Evolutionary conservation across 2,888 invertebrate genomes (phyloP).

Genomic region (Drepana falcataria): DNA sequence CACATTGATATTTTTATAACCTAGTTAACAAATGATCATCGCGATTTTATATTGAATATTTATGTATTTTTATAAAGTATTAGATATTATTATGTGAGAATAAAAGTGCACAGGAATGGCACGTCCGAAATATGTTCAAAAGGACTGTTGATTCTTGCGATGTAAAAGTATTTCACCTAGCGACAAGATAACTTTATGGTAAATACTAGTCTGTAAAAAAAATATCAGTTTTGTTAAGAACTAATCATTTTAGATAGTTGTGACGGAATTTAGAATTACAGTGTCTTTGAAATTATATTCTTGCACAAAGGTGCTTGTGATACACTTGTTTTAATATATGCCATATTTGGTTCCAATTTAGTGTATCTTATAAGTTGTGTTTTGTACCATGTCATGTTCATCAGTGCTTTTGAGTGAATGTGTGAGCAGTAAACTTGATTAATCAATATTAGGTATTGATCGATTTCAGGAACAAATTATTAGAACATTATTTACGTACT

Average conservation of each 20-base stretch:
- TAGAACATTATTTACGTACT: neutral
- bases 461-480: neutral
- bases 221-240: neutral
- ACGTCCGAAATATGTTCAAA: slow-evolving; percentile 57
- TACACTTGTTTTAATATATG: slow-evolving; percentile 46
- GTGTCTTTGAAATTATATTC: neutral
- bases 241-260: too few relatives aligned
- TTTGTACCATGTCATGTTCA: neutral
- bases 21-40: slow-evolving; percentile 3
- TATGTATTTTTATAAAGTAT: neutral
- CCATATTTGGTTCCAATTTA: slow-evolving; percentile 16
- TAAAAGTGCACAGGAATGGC: slow-evolving; percentile 14
- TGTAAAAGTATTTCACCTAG: slow-evolving; percentile 3
- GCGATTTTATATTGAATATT: neutral
- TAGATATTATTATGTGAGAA: neutral
- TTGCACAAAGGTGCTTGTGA: slow-evolving; percentile 30
- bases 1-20: slow-evolving; percentile 33
- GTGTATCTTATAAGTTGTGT: neutral
- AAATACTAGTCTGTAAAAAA: neutral
- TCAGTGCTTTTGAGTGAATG: neutral
- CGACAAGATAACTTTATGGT: neutral
- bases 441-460: neutral
- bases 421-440: neutral
- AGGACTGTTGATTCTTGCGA: slow-evolving; percentile 35
- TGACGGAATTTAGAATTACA: too few relatives aligned